Conservation (phyloP, 2,797 vertebrate species). For the Petrocephalus schoutedeni region DNA sequence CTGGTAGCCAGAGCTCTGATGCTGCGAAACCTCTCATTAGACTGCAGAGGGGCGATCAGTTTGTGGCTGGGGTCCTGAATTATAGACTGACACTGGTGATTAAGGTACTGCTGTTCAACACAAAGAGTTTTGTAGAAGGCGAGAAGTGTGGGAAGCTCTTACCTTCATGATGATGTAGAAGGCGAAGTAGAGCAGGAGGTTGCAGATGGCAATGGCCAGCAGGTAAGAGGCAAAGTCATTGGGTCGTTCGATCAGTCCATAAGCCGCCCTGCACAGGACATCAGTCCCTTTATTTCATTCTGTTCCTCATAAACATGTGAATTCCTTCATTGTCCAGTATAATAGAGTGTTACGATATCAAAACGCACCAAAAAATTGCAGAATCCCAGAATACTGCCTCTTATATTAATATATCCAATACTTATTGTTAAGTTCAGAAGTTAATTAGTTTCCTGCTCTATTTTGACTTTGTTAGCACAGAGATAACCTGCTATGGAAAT, state of each 20-base stretch:
- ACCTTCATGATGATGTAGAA: conserved; percentile 99
- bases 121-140: too few relatives aligned
- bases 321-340: neutral
- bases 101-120: too few relatives aligned
- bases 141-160: neutral
- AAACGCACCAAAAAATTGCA: neutral
- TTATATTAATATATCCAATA: neutral
- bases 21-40: neutral
- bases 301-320: neutral
- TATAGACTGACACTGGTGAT: neutral
- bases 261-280: conserved; percentile 71
- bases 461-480: too few relatives aligned
- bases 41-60: neutral
- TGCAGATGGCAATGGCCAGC: conserved; percentile 94
- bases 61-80: neutral
- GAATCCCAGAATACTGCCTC: neutral
- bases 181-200: conserved; percentile 94
- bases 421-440: too few relatives aligned
- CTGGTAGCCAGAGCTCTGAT: neutral
- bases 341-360: neutral
- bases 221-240: conserved; percentile 96
- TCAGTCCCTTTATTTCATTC: neutral
- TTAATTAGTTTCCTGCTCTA: too few relatives aligned
- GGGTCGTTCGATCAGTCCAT: conserved; percentile 82
- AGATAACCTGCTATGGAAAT: too few relatives aligned